Base-by-base conservation (phyloP, 2,888 invertebrate species). In the Pollenia labialis region DNA sequence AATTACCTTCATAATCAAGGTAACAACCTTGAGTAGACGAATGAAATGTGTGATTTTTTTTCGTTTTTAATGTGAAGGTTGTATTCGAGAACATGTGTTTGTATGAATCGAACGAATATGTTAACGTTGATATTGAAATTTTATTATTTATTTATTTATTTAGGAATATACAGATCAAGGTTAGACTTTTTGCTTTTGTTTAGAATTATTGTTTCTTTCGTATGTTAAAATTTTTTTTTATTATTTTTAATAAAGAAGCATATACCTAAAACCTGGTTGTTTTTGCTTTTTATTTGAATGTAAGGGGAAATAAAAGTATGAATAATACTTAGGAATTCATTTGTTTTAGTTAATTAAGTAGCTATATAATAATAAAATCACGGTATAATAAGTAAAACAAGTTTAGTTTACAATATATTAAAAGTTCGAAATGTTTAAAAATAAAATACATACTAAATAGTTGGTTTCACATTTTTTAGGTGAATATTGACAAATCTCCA, bases 21-120 rank as follows among this genome's bases (percentile, higher is more conserved):
- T 81, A 88, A 85, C 87, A 88, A 88, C 90, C 90, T 91, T 91
- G 91, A 87, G 2, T 56, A 62, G 81, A 87, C 18, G 44, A 68
- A 32, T 32, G 10, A 32, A 32, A 68, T 68, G 32, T 68, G 11
- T 71, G 16, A 46, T 32, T 69, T 48, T 76, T 23, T 42, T 18
- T n/a, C 18, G 16, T 48, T 50, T 32, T n/a, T 50, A 87, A 72
- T 88, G 74, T 88, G 76, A 91, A 90, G 87, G 90, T 90, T 85
- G 85, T 42, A 44, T 18, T 23, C 40, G 16, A 76, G 66, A 54
- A 54, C 72, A 74, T 52, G 14, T 14, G n/a, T 12, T 32, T 44
- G 8, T 32, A 42, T 46, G 16, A 56, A 64, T 9, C 6, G 6
- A 4, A 32, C 32, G 32, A 32, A 32, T 16, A n/a, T 66, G 10